Conservation (phyloP, 2,113 vertebrate species). For the Scortum barcoo region DNA sequence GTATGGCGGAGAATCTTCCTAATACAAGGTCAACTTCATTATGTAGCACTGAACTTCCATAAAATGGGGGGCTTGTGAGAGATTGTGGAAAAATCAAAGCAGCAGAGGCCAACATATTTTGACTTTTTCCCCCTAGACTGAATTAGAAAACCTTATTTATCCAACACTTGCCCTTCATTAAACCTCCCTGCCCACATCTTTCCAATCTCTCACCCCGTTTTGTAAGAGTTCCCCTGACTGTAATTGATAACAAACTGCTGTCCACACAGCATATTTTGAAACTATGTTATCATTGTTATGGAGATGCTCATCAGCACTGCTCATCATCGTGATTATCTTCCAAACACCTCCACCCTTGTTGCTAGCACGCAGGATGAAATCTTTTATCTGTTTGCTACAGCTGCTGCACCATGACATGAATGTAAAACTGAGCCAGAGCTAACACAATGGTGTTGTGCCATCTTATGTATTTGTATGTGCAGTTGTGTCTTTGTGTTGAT, state of each 20-base stretch:
- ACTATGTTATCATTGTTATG: background rate
- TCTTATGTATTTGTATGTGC: background rate
- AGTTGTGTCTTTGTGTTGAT: constrained; percentile 2
- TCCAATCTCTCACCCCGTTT: background rate
- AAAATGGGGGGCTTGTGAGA: no score
- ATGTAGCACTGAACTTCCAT: no score
- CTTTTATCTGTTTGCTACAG: constrained; percentile 10
- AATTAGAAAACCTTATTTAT: background rate
- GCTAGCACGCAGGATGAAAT: background rate
- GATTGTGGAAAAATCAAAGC: no score
- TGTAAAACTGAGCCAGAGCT: background rate
- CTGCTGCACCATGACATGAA: constrained; percentile 14
- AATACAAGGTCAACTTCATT: background rate
- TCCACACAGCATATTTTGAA: background rate
- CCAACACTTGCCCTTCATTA: background rate
- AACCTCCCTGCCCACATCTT: background rate
- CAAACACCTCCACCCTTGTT: background rate
- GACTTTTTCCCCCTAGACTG: no score
- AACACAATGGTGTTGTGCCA: background rate
- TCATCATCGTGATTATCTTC: background rate
- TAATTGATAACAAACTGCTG: background rate
- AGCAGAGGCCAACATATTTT: background rate
- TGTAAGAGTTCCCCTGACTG: background rate
- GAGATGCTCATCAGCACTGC: background rate
- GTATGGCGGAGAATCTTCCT: constrained; percentile 74